Evolutionary conservation across 2,888 invertebrate genomes (phyloP), one percentile per base, ranked within the genome.

Genomic region (Junonia oenone): DNA sequence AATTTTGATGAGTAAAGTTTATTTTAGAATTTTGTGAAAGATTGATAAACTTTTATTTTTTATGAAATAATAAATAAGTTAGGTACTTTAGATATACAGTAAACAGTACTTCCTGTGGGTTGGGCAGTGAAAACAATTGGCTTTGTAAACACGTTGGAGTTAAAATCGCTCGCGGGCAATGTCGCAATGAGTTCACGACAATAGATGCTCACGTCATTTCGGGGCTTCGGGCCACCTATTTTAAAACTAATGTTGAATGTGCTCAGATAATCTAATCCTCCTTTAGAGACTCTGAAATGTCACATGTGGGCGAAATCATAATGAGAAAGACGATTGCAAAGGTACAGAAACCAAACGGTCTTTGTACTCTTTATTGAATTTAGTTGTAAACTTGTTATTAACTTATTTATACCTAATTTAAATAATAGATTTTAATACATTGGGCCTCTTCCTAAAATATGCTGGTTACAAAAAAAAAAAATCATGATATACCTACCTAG

Each of bases 271-370:
- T 35, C 45, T 50, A 48, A 55, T 48, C 57, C 54, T 51, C 59
- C 55, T 59, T 61, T 60, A 56, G 57, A 54, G 57, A 54, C 58
- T 58, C 51, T 49, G 58, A 51, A 51, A 51, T 62, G 64, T 66
- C 66, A 59, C 63, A 69, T 65, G 78, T 78, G 72, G 76, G 78
- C 73, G 77, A 69, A 69, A 73, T 26, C 14, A 9, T 47, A 22
- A n/a, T 40, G 15, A 14, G n/a, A 13, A 43, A n/a, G 6, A 38
- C 14, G 14, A 26, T 27, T 11, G 13, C 19, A n/a, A 33, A n/a
- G 11, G 11, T 31, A 2, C 31, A 31, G 11, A 31, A 31, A 22
- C 22, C 5, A 22, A 22, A 22, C n/a, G n/a, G n/a, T n/a, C n/a
- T n/a, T n/a, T n/a, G 22, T 22, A 5, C 22, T 3, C 3, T 22